These are phyloP conservation scores for Naja naja DNA, from an alignment of 2,113 vertebrate species.

Conservation along the genomic window DNA sequence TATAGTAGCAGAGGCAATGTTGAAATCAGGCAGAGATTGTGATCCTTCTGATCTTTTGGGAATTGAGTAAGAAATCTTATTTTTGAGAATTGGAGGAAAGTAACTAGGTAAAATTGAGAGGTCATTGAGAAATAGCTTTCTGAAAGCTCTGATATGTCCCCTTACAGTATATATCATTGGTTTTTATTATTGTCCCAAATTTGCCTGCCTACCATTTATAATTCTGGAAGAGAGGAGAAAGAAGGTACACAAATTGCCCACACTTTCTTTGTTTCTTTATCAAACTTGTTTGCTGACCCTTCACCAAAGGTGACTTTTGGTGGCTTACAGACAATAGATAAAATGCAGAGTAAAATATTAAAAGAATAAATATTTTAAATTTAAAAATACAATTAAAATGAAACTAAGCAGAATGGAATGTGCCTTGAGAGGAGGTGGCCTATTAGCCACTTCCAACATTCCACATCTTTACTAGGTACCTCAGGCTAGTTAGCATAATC, in stretches of 20 bases:
- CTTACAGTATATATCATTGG: neutral
- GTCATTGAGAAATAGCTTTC: neutral
- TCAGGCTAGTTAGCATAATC: too few species aligned
- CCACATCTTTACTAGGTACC: too few species aligned
- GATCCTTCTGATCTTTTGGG: neutral
- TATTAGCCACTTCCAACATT: too few species aligned
- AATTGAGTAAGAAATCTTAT: neutral
- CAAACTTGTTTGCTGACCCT: too few species aligned
- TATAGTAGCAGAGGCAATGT: neutral
- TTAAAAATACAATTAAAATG: too few species aligned
- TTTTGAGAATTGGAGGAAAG: neutral
- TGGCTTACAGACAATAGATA: too few species aligned
- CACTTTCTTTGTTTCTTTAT: too few species aligned
- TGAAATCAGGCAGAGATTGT: neutral
- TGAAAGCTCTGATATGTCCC: neutral
- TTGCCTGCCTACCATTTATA: neutral
- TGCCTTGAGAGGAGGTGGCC: too few species aligned
- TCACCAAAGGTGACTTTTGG: too few species aligned
- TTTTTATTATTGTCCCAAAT: neutral
- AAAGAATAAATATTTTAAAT: too few species aligned
- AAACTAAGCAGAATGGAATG: too few species aligned
- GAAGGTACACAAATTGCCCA: neutral
- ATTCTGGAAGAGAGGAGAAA: neutral
- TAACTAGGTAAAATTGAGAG: neutral
- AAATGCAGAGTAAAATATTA: too few species aligned